A percentile compares a stretch with the other conserved stretches of the same genome.
Conservation (phyloP, 64 coral and sea anemone species). For the Pocillopora verrucosa region DNA sequence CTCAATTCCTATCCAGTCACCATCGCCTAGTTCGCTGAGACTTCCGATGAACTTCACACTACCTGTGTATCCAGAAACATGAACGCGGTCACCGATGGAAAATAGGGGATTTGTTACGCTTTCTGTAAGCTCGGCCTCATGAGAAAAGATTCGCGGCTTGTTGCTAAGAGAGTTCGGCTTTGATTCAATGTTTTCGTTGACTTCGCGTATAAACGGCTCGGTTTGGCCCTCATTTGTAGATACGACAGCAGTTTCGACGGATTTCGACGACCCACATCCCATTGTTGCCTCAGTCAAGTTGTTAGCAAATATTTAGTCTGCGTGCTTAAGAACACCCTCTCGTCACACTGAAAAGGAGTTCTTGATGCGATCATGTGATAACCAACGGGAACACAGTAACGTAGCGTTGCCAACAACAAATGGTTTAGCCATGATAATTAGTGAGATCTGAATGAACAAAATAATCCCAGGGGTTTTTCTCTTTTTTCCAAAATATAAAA, state of each 20-base stretch:
- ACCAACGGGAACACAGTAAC: neutral
- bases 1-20: conserved; percentile 78
- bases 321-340: neutral
- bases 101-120: neutral
- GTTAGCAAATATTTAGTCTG: conserved; percentile 2
- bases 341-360: neutral
- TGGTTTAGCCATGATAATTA: neutral
- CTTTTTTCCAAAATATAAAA: too few species aligned
- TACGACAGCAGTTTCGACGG: conserved; percentile 1
- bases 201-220: neutral
- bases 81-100: conserved; percentile 56
- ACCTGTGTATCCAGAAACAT: conserved; percentile 69
- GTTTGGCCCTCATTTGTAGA: neutral
- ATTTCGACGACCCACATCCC: conserved; percentile 32
- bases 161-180: neutral
- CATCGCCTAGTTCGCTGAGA: conserved; percentile 50
- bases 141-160: neutral
- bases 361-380: neutral
- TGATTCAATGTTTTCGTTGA: neutral
- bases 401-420: conserved; percentile 27
- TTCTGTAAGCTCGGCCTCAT: neutral
- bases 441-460: too few species aligned
- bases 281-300: neutral
- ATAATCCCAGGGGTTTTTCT: too few species aligned
- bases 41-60: conserved; percentile 67